These are phyloP conservation scores for Glyphotaelius pellucidus DNA, from an alignment of 2,888 invertebrate species.

Conservation along the genomic window DNA sequence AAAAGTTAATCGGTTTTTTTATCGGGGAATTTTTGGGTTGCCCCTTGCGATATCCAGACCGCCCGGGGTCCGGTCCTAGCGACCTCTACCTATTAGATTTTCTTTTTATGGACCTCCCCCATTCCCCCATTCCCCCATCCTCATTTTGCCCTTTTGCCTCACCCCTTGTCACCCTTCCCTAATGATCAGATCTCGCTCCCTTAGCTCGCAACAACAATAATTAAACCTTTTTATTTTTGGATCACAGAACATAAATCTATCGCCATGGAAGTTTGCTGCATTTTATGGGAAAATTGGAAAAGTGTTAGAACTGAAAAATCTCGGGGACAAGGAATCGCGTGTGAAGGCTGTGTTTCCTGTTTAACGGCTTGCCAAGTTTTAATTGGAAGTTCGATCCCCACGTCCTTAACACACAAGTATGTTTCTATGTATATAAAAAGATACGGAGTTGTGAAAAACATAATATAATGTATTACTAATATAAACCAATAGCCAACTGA, in stretches of 20 bases:
- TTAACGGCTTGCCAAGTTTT: neutral
- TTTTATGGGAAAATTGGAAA: neutral
- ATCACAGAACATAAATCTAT: neutral
- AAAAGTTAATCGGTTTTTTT: conserved; percentile 31
- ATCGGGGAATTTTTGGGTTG: conserved; percentile 24
- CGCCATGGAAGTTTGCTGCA: neutral
- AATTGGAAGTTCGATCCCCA: neutral
- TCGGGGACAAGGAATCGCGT: neutral
- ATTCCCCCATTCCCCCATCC: too few relatives aligned
- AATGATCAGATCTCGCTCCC: neutral
- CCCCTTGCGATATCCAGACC: neutral
- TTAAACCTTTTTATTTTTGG: conserved; percentile 20
- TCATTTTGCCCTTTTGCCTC: neutral
- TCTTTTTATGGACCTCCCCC: conserved; percentile 28
- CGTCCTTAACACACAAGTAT: neutral
- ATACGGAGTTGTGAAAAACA: too few relatives aligned
- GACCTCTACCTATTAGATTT: conserved; percentile 19
- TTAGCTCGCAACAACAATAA: conserved; percentile 5
- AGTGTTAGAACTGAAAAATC: neutral
- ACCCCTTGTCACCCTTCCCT: neutral
- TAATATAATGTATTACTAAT: too few relatives aligned
- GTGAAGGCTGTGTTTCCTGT: neutral
- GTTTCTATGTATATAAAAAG: neutral
- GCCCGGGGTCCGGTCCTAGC: neutral
- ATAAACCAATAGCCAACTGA: too few relatives aligned